Evolutionary conservation across 2,888 invertebrate genomes (phyloP).

Genomic region (Nasonovia ribisnigri): DNA sequence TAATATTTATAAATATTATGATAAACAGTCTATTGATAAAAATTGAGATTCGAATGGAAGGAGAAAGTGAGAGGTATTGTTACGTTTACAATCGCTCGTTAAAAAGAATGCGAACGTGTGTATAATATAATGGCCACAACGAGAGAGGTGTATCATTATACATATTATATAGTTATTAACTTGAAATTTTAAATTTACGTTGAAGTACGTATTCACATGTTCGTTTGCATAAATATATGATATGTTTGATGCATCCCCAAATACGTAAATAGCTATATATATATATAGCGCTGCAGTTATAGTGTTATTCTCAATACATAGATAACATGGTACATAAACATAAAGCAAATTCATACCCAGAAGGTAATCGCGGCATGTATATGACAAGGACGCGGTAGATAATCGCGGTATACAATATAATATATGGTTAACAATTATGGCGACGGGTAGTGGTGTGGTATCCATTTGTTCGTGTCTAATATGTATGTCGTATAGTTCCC

Average conservation of each 20-base stretch:
- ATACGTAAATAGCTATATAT: no score
- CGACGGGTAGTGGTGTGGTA: background rate
- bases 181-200: slow-evolving; percentile 14
- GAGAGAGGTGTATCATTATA: background rate
- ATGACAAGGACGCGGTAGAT: background rate
- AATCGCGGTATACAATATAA: background rate
- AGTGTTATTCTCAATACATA: slow-evolving; percentile 32
- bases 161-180: background rate
- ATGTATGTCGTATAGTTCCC: background rate
- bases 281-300: background rate
- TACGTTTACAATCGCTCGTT: slow-evolving; percentile 34
- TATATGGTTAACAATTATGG: background rate
- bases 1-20: background rate
- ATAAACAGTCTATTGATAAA: background rate
- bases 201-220: background rate
- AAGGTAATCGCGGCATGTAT: slow-evolving; percentile 8
- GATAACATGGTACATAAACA: background rate
- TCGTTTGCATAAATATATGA: background rate
- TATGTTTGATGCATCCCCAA: background rate
- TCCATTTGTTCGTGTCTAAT: background rate
- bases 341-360: slow-evolving; percentile 29
- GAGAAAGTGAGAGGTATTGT: slow-evolving; percentile 49
- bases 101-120: slow-evolving; percentile 19
- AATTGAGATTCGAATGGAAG: background rate
- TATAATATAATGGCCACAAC: background rate